These are phyloP conservation scores for Astreopora myriophthalma DNA, from an alignment of 64 coral and sea anemone species.

Conservation along the genomic window DNA sequence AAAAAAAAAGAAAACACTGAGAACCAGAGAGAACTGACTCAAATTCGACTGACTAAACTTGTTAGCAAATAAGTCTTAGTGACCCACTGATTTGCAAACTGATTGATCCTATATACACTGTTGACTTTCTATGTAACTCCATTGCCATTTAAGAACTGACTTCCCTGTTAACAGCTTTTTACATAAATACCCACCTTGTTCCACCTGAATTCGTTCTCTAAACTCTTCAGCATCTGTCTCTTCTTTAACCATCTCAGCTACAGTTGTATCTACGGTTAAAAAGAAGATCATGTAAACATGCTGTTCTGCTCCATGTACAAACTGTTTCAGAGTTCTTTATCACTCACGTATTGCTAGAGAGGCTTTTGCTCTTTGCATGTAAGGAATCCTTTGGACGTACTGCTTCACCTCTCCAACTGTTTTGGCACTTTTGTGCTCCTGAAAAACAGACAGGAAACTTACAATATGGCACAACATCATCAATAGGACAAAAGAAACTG, in stretches of 20 bases:
- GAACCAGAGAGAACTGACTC: too few relatives aligned
- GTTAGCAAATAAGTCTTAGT: too few relatives aligned
- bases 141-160: not conserved
- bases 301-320: not conserved
- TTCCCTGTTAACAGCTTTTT: not conserved
- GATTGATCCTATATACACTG: too few relatives aligned
- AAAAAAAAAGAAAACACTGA: not conserved
- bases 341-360: conserved; percentile 96
- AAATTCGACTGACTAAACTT: too few relatives aligned
- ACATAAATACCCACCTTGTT: conserved; percentile 68
- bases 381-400: conserved; percentile 94
- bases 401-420: conserved; percentile 99
- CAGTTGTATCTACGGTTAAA: conserved; percentile 78
- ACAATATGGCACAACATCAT: not conserved
- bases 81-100: too few relatives aligned
- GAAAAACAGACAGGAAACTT: not conserved
- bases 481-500: too few relatives aligned
- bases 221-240: conserved; percentile 93
- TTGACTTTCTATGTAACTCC: too few relatives aligned
- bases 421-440: conserved; percentile 98
- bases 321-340: not conserved
- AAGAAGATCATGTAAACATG: not conserved
- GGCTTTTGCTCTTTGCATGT: conserved; percentile 95
- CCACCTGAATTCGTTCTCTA: conserved; percentile 85
- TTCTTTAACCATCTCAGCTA: conserved; percentile 97